phyloP scores from a whole-genome alignment of 2,888 invertebrate species.

The Cheilosia soror region DNA sequence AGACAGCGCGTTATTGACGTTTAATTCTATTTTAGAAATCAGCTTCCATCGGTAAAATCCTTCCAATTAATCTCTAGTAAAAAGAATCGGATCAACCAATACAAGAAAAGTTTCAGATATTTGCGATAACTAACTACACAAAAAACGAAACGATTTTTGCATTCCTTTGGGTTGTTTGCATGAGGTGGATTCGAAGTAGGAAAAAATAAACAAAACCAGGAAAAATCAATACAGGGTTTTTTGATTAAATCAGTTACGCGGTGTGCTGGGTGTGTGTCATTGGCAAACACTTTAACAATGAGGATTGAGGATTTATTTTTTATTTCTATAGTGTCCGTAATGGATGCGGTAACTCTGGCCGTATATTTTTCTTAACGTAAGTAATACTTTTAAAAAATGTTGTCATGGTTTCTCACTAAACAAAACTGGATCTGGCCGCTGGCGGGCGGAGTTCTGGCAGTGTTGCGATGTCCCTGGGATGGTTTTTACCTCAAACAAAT shows the following conservation, averaged over 20 bases:
- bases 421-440: too few relatives aligned
- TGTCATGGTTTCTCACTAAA: too few relatives aligned
- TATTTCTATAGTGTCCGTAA: neutral
- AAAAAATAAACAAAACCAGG: neutral
- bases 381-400: too few relatives aligned
- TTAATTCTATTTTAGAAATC: constrained; percentile 45
- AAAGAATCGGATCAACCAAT: constrained; percentile 16
- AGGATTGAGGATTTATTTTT: constrained; percentile 1
- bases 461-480: too few relatives aligned
- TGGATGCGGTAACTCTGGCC: too few relatives aligned
- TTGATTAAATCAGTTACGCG: constrained; percentile 13
- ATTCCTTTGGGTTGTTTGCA: constrained; percentile 15
- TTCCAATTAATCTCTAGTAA: constrained; percentile 28
- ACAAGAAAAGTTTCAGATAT: constrained; percentile 17
- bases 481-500: too few relatives aligned
- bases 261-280: neutral
- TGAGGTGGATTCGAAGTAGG: constrained; percentile 7
- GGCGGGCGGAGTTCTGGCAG: too few relatives aligned
- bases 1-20: constrained; percentile 33
- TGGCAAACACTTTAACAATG: neutral
- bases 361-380: too few relatives aligned
- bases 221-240: constrained; percentile 32
- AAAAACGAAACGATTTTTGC: neutral
- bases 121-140: constrained; percentile 1
- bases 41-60: constrained; percentile 42